Conservation (phyloP, 2,113 vertebrate species). For the Bos indicus region DNA sequence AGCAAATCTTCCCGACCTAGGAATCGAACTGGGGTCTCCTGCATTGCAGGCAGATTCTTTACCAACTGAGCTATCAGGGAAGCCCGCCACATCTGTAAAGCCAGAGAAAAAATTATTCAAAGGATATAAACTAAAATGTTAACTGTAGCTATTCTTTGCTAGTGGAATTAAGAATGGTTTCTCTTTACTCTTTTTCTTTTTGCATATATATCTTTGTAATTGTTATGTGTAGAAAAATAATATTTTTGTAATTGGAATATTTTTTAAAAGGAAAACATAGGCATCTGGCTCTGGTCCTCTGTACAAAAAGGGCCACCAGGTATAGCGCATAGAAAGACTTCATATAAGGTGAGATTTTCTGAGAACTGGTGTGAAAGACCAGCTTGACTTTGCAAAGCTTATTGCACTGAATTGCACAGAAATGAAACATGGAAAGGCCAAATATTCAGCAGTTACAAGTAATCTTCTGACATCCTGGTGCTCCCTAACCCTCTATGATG, state of each 20-base stretch:
- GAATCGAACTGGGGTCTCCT: not conserved
- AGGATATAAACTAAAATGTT: not conserved
- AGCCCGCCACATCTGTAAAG: not conserved
- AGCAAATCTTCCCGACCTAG: not conserved
- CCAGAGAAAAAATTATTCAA: not conserved
- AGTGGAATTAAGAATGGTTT: not conserved
- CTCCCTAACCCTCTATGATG: not conserved
- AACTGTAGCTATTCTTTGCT: not conserved
- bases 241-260: not conserved
- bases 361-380: not conserved
- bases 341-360: slow-evolving; percentile 4
- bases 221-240: not conserved
- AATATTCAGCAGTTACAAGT: not conserved
- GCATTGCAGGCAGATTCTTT: not conserved
- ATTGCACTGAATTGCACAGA: slow-evolving; percentile 3
- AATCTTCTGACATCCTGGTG: not conserved
- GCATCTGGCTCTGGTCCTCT: not conserved
- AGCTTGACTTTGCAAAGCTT: slow-evolving; percentile 30
- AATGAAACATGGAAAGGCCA: not conserved
- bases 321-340: not conserved
- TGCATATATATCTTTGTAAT: not conserved
- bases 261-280: slow-evolving; percentile 17
- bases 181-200: not conserved
- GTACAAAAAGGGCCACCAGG: not conserved
- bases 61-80: not conserved